Evolutionary conservation across 1,140 invertebrate species (phyloP), one percentile per base, ranked within the genome.

Genomic region (Hyles euphorbiae): DNA sequence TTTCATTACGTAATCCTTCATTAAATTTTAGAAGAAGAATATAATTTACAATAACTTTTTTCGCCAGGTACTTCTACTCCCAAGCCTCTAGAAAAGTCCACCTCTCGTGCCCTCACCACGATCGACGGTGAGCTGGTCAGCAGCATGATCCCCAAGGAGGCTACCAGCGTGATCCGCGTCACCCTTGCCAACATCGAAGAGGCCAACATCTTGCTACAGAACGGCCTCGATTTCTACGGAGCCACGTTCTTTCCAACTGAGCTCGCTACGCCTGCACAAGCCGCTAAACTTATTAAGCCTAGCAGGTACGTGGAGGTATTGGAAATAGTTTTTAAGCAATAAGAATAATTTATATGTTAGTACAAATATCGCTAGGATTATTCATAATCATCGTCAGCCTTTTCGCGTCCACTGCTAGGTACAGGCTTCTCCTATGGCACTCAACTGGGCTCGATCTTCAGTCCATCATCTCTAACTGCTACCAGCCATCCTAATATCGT

Each of bases 171-270:
- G 53, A 92, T 96, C 53, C 91, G 95, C 60, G 91, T 96, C 50
- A 95, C 95, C 7, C 89, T 96, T 56, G 95, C 94, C 32, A 95
- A 92, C 50, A 91, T 95, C 51, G 95, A 95, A 61, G 95, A 96
- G 83, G 94, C 93, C 69, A 95, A 95, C 75, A 92, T 92, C 71
- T 87, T 96, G 43, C 88, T 96, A 49, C 94, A 95, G 81, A 94
- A 95, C 71, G 95, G 95, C 9, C 89, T 96, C 49, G 95, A 96
- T 84, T 96, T 96, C 90, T 96, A 95, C 74, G 95, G 94, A 34
- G 94, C 95, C 48, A 96, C 95, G 3, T 96, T 93, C 89, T 96
- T 96, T 87, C 95, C 95, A 34, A 95, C 94, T 5, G 95, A 96
- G 73, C 90, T 94, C 53, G 92, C 93, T 51, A 91, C 92, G 68